Evolutionary conservation across 2,888 invertebrate genomes (phyloP), one percentile per base, ranked within the genome.

Genomic region (Drepanosiphum platanoidis): DNA sequence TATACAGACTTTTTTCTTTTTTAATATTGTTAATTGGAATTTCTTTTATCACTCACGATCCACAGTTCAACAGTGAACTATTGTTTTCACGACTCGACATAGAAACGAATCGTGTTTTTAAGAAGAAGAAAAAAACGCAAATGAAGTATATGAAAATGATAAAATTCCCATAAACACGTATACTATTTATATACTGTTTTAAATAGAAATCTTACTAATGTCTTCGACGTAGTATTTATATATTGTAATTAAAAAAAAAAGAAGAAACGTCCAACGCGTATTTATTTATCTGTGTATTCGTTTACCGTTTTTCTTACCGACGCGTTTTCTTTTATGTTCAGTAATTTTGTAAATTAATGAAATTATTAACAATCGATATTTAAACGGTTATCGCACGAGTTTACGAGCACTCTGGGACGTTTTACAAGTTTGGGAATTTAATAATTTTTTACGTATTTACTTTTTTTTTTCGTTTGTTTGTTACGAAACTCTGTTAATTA

Each of bases 1-100:
- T 42, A 66, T 32, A 9, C 64, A 11, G 32, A 32, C 64, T 46
- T 79, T 64, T 79, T 78, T n/a, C 64, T 46, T 79, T 64, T 79
- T 78, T n/a, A 79, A 79, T 66, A 66, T 32, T 61, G n/a, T 79
- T 79, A 32, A 79, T 79, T 79, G 15, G 4, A 66, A 34, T 79
- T 66, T 46, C 32, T 8, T 79, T 79, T 66, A 42, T 42, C 32
- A 8, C 11, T 18, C 4, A 2, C 18, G 30, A 78, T 8, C 22
- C 39, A 30, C 30, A 30, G 9, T 42, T 78, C 42, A 77, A 61
- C 30, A 15, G 5, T 13, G 22, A 36, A 39, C 27, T 77, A 18
- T 77, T 22, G 61, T 64, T 34, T 61, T 77, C n/a, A 8, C 27
- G 36, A 13, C n/a, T 61, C 36, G 9, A 27, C 75, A 58, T n/a